Evolutionary conservation across 1,140 invertebrate genomes (phyloP).

Genomic region (Cherax destructor): DNA sequence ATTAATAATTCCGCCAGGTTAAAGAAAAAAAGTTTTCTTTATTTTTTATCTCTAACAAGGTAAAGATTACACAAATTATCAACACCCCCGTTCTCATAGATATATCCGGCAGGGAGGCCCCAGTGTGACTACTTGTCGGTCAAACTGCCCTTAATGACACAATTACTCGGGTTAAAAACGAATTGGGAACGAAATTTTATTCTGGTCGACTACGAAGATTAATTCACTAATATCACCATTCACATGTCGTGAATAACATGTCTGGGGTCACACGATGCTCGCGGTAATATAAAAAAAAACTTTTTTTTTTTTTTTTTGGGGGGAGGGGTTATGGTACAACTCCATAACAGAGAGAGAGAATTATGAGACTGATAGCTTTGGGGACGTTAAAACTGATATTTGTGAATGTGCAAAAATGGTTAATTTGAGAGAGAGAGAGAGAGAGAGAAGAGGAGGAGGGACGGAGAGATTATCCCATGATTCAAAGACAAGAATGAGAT

Average conservation of each 20-base stretch:
- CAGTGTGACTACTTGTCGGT: neutral
- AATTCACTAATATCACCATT: neutral
- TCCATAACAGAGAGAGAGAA: too few relatives aligned
- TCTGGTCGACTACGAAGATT: neutral
- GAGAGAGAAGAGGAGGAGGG: too few relatives aligned
- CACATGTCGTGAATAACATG: slow-evolving; percentile 6
- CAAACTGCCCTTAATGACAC: slow-evolving; percentile 4
- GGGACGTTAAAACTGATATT: neutral
- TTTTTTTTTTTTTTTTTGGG: neutral
- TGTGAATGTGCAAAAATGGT: slow-evolving; percentile 10
- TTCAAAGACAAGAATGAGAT: neutral
- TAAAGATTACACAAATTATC: neutral
- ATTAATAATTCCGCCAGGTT: too few relatives aligned
- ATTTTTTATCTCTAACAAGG: neutral
- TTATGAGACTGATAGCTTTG: slow-evolving; percentile 12
- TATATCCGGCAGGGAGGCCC: neutral
- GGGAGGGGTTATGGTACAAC: too few relatives aligned
- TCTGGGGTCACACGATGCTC: neutral
- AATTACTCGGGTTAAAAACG: neutral
- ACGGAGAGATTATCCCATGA: too few relatives aligned
- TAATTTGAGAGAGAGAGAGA: too few relatives aligned
- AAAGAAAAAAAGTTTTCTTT: too few relatives aligned
- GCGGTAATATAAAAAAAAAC: neutral
- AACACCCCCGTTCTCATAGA: neutral
- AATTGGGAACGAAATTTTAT: neutral